Percentiles rank a stretch among this genome's conserved stretches.
phyloP scores from a whole-genome alignment of 2,113 vertebrate genomes.

The Siphamia tubifer region DNA sequence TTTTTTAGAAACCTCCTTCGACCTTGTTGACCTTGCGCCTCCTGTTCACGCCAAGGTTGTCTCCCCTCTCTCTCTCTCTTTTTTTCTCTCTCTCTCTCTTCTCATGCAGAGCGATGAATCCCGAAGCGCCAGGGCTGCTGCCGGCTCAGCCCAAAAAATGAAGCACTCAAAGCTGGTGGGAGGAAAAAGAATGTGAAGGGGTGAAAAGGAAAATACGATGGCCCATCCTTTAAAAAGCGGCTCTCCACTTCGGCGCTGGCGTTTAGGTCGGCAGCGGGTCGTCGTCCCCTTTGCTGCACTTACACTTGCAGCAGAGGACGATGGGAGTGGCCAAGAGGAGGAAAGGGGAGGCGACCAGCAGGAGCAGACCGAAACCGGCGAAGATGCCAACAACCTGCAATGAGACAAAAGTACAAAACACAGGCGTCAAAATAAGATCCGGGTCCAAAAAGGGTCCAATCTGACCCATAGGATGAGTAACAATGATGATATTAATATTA shows the following conservation, averaged over 20 bases:
- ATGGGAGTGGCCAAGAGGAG: conserved; percentile 96
- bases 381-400: conserved; percentile 96
- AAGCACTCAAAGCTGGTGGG: conserved; percentile 71
- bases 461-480: too few relatives aligned
- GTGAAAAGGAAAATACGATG: conserved; percentile 47
- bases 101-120: conserved; percentile 69
- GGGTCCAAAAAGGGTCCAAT: too few relatives aligned
- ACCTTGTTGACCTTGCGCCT: conserved; percentile 36
- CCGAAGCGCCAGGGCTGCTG: conserved; percentile 38
- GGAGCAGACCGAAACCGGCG: conserved; percentile 94
- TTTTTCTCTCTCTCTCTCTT: conserved; percentile 47
- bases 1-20: background rate
- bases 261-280: conserved; percentile 93
- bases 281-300: conserved; percentile 97
- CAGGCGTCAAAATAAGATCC: too few relatives aligned
- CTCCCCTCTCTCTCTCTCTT: conserved; percentile 46
- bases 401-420: background rate
- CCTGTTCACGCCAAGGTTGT: conserved; percentile 15
- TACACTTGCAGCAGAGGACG: conserved; percentile 98
- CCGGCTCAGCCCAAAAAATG: conserved; percentile 53
- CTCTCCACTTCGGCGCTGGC: conserved; percentile 1
- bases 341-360: conserved; percentile 95
- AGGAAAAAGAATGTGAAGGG: conserved; percentile 39
- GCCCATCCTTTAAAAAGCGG: conserved; percentile 25
- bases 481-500: too few relatives aligned